These are phyloP conservation scores for Channa argus DNA, from an alignment of 2,113 vertebrate species.

Conservation along the genomic window DNA sequence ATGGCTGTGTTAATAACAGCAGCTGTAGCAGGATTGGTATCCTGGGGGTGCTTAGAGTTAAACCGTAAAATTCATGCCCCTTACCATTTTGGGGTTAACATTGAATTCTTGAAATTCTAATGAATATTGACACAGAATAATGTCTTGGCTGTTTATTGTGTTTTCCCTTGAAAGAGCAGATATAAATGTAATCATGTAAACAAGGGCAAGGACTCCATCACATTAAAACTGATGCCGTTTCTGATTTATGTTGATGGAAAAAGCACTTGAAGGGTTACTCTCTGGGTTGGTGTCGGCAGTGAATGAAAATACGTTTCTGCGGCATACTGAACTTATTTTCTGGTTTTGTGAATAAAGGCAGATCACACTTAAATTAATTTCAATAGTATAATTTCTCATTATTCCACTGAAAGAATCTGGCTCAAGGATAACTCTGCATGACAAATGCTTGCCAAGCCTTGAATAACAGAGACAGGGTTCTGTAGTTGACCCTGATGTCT, in stretches of 20 bases:
- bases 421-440: background rate
- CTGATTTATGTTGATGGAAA: constrained; percentile 1
- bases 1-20: too few species aligned
- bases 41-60: too few species aligned
- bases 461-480: background rate
- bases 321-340: constrained; percentile 13
- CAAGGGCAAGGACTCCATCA: background rate
- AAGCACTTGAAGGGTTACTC: background rate
- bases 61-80: too few species aligned
- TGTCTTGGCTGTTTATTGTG: too few species aligned
- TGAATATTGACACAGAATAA: too few species aligned
- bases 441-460: background rate
- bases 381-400: background rate
- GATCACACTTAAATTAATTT: constrained; percentile 10
- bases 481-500: background rate
- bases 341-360: constrained; percentile 7
- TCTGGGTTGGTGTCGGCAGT: background rate
- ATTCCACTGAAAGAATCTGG: background rate
- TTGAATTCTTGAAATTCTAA: too few species aligned
- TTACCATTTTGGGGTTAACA: too few species aligned
- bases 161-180: background rate
- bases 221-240: background rate
- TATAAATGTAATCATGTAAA: constrained; percentile 11
- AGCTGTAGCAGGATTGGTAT: too few species aligned
- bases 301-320: constrained; percentile 8